Percentiles rank a stretch among this genome's conserved stretches.
Evolutionary conservation across 2,113 vertebrate species (phyloP).

Genomic region (Bubo blakistoni): DNA sequence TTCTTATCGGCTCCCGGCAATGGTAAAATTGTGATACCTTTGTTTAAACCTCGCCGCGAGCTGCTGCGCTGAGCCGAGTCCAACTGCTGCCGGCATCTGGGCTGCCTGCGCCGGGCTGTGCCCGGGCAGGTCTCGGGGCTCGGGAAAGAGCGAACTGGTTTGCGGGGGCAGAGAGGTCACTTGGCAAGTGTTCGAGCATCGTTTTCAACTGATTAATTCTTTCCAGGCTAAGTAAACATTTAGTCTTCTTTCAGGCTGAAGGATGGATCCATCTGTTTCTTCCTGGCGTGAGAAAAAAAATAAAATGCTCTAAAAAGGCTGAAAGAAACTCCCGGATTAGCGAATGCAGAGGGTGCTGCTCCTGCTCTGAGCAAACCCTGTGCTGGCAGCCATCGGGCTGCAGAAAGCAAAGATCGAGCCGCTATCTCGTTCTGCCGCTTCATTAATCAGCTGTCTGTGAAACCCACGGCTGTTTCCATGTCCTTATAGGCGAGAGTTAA

Average conservation of each 20-base stretch:
- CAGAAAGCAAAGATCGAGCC: background rate
- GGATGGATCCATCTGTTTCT: conserved; percentile 44
- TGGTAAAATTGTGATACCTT: background rate
- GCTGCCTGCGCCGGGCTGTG: background rate
- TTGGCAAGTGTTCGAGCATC: conserved; percentile 25
- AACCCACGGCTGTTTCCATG: background rate
- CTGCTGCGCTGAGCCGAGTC: background rate
- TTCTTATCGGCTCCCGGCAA: background rate
- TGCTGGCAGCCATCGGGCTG: background rate
- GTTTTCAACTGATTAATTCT: conserved; percentile 36
- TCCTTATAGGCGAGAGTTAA: background rate
- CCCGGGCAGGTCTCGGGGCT: background rate
- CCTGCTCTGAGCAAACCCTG: background rate
- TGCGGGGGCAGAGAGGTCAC: conserved; percentile 18
- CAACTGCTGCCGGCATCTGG: conserved; percentile 60
- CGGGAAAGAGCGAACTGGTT: background rate
- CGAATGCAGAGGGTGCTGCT: background rate
- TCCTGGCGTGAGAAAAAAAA: background rate
- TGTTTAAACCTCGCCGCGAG: background rate
- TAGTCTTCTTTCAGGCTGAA: background rate
- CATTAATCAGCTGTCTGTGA: background rate
- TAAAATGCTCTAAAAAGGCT: background rate
- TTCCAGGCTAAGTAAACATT: conserved; percentile 1
- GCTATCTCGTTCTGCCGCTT: background rate
- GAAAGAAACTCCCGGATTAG: background rate